phyloP scores from a whole-genome alignment of 2,888 invertebrate genomes.

The Himalopsyche anomala region DNA sequence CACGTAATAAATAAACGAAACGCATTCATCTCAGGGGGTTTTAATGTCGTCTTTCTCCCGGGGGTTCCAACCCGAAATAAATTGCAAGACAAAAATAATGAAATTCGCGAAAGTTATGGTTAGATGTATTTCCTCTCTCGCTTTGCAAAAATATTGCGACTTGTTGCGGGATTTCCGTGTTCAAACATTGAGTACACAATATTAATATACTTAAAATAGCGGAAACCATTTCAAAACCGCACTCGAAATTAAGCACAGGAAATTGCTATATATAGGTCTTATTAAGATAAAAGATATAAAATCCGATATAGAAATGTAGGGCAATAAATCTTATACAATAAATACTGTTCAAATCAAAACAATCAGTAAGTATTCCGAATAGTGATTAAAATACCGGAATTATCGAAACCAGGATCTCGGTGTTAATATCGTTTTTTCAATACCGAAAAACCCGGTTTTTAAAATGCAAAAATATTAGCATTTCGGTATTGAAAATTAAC shows the following conservation, averaged over 20 bases:
- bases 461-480: too few species aligned
- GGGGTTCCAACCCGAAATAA: neutral
- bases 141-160: neutral
- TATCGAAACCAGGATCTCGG: too few species aligned
- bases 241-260: neutral
- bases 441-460: too few species aligned
- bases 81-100: slow-evolving; percentile 37
- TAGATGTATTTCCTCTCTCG: neutral
- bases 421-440: too few species aligned
- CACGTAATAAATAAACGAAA: slow-evolving; percentile 1
- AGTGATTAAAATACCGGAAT: too few species aligned
- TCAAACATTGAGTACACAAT: neutral
- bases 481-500: too few species aligned
- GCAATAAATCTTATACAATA: too few species aligned
- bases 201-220: slow-evolving; percentile 13
- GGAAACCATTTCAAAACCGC: neutral
- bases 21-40: slow-evolving; percentile 19
- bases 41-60: neutral
- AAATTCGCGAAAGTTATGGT: slow-evolving; percentile 12
- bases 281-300: neutral
- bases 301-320: neutral
- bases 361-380: too few species aligned
- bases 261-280: neutral
- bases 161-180: neutral
- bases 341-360: too few species aligned